Conservation (phyloP, 2,888 invertebrate species). For the Ormyrus rosae region DNA sequence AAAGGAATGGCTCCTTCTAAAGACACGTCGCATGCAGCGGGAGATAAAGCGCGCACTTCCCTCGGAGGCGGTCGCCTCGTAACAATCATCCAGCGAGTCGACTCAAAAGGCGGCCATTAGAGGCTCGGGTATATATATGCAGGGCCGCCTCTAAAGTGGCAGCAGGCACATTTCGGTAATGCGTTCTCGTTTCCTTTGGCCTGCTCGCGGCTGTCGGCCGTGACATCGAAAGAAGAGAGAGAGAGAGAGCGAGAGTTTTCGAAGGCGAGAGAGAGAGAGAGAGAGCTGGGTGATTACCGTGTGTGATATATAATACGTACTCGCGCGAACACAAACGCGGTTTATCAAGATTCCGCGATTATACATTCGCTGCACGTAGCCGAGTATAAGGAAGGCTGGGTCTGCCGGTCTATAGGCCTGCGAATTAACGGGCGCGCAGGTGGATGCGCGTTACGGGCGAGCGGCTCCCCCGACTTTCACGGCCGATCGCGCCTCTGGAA, state of each 20-base stretch:
- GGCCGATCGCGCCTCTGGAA: background rate
- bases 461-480: slow-evolving; percentile 6
- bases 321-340: background rate
- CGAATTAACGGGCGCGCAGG: background rate
- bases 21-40: too few species aligned
- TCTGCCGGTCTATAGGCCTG: background rate
- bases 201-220: background rate
- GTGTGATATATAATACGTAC: background rate
- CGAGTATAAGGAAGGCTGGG: too few species aligned
- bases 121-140: background rate
- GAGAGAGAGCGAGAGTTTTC: background rate
- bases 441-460: too few species aligned
- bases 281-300: slow-evolving; percentile 5
- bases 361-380: background rate
- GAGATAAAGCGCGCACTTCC: too few species aligned
- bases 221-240: slow-evolving; percentile 16
- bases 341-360: slow-evolving; percentile 18
- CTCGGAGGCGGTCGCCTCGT: too few species aligned
- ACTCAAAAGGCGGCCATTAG: slow-evolving; percentile 3
- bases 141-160: background rate
- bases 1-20: too few species aligned
- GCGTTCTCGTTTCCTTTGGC: slow-evolving; percentile 20
- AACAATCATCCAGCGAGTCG: too few species aligned
- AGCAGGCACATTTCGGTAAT: slow-evolving; percentile 15
- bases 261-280: background rate